Conservation (phyloP, 1,140 invertebrate genomes). For the Pantala flavescens region DNA sequence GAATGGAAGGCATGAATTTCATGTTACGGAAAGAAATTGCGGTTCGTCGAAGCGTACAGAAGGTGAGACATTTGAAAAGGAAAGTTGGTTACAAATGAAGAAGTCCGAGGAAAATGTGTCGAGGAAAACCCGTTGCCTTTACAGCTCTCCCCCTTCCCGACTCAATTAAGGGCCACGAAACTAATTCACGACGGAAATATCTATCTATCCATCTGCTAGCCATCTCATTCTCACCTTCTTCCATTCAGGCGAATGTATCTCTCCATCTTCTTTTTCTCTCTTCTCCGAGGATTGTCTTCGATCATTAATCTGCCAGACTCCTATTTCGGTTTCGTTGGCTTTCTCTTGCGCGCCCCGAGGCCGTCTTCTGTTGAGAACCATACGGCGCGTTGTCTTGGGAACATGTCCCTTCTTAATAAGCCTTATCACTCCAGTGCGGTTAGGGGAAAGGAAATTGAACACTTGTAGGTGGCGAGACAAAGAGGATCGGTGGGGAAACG, state of each 20-base stretch:
- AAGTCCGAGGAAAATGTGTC: too few species aligned
- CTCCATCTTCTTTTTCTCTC: neutral
- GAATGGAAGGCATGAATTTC: too few species aligned
- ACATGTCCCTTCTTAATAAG: neutral
- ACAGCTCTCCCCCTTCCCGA: neutral
- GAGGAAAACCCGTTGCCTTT: too few species aligned
- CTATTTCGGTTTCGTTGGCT: constrained; percentile 8
- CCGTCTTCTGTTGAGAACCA: neutral
- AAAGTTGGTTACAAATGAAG: too few species aligned
- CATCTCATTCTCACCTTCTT: neutral
- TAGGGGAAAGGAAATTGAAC: neutral
- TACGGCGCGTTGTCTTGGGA: neutral
- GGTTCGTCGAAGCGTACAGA: too few species aligned
- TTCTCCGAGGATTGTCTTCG: neutral
- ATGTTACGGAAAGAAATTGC: too few species aligned
- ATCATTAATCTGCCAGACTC: neutral
- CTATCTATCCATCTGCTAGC: constrained; percentile 8
- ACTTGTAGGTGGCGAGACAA: neutral
- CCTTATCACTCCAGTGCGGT: neutral
- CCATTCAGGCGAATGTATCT: neutral
- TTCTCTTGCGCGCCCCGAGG: neutral
- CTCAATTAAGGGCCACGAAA: constrained; percentile 2
- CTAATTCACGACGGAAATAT: neutral
- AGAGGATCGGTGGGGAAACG: neutral
- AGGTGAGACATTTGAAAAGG: too few species aligned